phyloP scores from a whole-genome alignment of 2,888 invertebrate genomes.

The Volucella zonaria region DNA sequence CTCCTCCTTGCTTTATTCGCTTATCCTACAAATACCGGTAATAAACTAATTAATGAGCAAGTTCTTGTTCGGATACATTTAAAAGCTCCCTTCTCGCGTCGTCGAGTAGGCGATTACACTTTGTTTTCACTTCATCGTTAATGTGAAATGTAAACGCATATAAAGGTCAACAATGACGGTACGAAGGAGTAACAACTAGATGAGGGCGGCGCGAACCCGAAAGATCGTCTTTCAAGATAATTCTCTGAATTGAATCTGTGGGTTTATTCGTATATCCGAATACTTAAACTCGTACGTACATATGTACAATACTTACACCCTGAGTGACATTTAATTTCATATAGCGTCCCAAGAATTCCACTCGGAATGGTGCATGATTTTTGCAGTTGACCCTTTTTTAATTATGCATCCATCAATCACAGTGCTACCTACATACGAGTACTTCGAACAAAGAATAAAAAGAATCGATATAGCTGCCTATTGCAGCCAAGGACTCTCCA shows the following conservation, averaged over 20 bases:
- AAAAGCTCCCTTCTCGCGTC: slow-evolving; percentile 14
- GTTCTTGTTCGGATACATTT: slow-evolving; percentile 15
- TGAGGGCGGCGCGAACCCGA: slow-evolving; percentile 15
- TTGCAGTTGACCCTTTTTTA: not conserved
- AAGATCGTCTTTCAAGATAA: slow-evolving; percentile 15
- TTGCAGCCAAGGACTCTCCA: not conserved
- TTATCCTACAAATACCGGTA: slow-evolving; percentile 12
- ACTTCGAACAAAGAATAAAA: slow-evolving; percentile 27
- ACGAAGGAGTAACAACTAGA: not conserved
- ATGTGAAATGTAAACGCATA: slow-evolving; percentile 42
- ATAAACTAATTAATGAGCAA: slow-evolving; percentile 59
- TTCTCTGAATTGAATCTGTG: slow-evolving; percentile 22
- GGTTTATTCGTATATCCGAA: not conserved
- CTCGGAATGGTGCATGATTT: not conserved
- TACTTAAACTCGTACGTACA: not conserved
- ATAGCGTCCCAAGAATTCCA: slow-evolving; percentile 16
- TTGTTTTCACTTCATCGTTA: slow-evolving; percentile 18
- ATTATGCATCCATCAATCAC: slow-evolving; percentile 19
- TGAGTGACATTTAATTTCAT: slow-evolving; percentile 56
- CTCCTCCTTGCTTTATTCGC: not conserved
- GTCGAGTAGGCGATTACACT: slow-evolving; percentile 26
- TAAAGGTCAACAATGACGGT: slow-evolving; percentile 45
- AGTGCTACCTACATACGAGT: not conserved
- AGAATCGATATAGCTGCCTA: slow-evolving; percentile 45
- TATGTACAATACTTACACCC: not conserved